These are phyloP conservation scores for Chromobotia macracanthus DNA, from an alignment of 2,797 vertebrate genomes.

Conservation along the genomic window DNA sequence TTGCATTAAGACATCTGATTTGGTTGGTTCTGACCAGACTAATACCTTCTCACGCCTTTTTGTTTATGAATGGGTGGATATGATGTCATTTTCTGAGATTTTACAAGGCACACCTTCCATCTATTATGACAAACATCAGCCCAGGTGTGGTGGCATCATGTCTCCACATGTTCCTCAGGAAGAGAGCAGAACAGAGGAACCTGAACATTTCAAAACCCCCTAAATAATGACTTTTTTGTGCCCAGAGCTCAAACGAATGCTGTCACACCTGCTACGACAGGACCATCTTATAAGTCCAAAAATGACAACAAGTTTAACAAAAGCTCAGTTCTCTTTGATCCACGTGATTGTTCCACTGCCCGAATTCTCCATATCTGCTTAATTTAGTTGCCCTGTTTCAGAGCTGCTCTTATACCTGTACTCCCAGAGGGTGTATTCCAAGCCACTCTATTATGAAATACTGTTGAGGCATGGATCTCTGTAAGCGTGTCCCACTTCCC, in stretches of 20 bases:
- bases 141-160: conserved; percentile 31
- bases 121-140: conserved; percentile 6
- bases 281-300: no score
- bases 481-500: conserved; percentile 37
- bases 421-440: conserved; percentile 36
- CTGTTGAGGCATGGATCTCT: conserved; percentile 30
- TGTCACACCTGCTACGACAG: conserved; percentile 21
- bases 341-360: conserved; percentile 49
- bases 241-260: conserved; percentile 24
- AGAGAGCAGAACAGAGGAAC: conserved; percentile 24
- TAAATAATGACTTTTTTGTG: conserved; percentile 8
- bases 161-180: conserved; percentile 36
- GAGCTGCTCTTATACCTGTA: conserved; percentile 9
- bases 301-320: no score
- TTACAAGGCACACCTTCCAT: conserved; percentile 18
- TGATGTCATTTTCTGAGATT: conserved; percentile 18
- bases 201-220: neutral
- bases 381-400: conserved; percentile 32
- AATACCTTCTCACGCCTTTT: conserved; percentile 3
- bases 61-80: neutral
- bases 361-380: conserved; percentile 48
- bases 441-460: conserved; percentile 33
- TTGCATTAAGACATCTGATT: neutral
- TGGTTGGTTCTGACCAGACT: conserved; percentile 1
- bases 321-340: neutral